phyloP scores from a whole-genome alignment of 2,113 vertebrate genomes.

The crab-eating macaque (Macaca fascicularis) region DNA sequence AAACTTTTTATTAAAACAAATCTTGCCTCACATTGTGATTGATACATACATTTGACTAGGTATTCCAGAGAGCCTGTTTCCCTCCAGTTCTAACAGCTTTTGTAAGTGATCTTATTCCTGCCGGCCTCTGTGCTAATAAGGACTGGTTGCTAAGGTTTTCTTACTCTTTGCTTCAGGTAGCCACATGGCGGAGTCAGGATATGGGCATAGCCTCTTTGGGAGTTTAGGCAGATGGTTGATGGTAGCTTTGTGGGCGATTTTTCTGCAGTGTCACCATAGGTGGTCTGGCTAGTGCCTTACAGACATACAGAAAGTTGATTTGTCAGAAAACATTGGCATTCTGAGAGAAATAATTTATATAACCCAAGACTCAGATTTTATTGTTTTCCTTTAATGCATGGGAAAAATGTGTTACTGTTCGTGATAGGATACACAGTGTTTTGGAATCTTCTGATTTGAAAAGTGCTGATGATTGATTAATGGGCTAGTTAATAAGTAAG shows the following conservation, averaged over 20 bases:
- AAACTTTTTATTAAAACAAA: background rate
- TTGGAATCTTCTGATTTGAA: slow-evolving; percentile 3
- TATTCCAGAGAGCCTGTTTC: background rate
- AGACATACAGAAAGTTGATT: background rate
- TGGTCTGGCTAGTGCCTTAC: background rate
- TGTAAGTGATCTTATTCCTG: background rate
- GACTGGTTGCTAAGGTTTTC: background rate
- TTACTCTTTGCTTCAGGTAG: background rate
- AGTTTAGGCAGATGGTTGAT: background rate
- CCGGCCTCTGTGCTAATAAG: background rate
- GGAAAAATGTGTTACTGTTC: background rate
- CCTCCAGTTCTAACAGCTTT: background rate
- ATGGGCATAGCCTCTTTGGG: background rate
- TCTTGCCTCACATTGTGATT: background rate
- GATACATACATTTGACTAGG: background rate
- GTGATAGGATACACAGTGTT: background rate
- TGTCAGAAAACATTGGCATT: background rate
- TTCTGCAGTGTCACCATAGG: background rate
- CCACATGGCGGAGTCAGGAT: background rate
- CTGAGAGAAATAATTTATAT: background rate
- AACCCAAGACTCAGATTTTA: background rate
- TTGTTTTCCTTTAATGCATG: slow-evolving; percentile 1
- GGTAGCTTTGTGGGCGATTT: background rate
- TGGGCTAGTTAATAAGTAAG: background rate
- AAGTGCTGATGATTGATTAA: background rate